These are phyloP conservation scores for Lethocerus indicus DNA, from an alignment of 1,140 invertebrate species.

Conservation along the genomic window DNA sequence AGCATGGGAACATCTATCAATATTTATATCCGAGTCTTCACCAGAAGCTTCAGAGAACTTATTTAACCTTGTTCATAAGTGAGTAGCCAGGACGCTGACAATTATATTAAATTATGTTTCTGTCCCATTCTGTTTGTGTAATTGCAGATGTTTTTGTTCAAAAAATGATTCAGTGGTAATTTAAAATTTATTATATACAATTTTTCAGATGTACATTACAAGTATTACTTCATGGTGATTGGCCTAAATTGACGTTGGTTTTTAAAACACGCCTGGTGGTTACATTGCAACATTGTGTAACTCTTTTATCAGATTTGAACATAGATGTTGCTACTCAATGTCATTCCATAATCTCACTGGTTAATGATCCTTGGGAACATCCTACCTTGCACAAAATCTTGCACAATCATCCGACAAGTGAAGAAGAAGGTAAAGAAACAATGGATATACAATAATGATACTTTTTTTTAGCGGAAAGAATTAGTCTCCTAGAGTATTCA, in stretches of 20 bases:
- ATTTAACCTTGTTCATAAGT: not conserved
- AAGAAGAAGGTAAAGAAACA: slow-evolving; percentile 4
- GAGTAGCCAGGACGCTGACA: not conserved
- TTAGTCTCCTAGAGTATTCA: not conserved
- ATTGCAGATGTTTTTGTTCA: not conserved
- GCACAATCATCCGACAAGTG: slow-evolving; percentile 2
- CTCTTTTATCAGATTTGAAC: not conserved
- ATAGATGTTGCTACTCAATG: not conserved
- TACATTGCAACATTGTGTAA: slow-evolving; percentile 1
- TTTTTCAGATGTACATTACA: slow-evolving; percentile 7
- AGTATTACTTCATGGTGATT: slow-evolving; percentile 11
- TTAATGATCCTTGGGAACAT: slow-evolving; percentile 9
- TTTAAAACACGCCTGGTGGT: slow-evolving; percentile 1
- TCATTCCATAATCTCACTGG: slow-evolving; percentile 3
- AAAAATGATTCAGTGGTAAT: not conserved
- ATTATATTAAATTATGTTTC: not conserved
- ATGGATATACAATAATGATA: not conserved
- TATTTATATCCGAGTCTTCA: not conserved
- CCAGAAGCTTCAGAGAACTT: not conserved
- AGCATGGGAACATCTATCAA: not conserved
- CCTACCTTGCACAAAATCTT: slow-evolving; percentile 8
- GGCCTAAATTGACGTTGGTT: slow-evolving; percentile 1
- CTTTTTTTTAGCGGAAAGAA: not conserved
- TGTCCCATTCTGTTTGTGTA: not conserved
- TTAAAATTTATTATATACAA: not conserved